These are phyloP conservation scores for Lepus timidus DNA, from an alignment of 2,113 vertebrate genomes.

Conservation along the genomic window DNA sequence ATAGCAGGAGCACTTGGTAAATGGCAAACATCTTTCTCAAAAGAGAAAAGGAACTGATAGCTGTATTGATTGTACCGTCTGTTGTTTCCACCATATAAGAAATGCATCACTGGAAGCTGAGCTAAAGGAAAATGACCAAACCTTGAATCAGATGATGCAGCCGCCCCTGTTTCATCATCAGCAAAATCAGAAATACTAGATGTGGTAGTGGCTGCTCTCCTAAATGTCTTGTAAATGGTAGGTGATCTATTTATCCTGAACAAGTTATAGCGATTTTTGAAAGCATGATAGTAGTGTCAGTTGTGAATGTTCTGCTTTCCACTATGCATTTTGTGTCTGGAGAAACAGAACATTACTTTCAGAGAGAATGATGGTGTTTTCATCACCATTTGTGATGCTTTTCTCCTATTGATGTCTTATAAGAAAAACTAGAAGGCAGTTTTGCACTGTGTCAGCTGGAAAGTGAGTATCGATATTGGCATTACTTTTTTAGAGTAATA, in stretches of 20 bases:
- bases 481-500: neutral
- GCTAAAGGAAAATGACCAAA: neutral
- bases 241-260: neutral
- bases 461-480: neutral
- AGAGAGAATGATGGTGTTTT: neutral
- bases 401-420: neutral
- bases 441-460: neutral
- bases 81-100: neutral
- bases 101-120: neutral
- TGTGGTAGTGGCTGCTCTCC: neutral
- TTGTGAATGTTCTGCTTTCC: neutral
- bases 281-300: neutral
- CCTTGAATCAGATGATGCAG: neutral
- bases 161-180: neutral
- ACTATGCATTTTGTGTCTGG: neutral
- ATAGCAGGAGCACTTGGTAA: neutral
- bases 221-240: neutral
- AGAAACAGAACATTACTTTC: neutral
- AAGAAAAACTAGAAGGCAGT: conserved; percentile 40
- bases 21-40: conserved; percentile 1
- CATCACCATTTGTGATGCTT: conserved; percentile 21
- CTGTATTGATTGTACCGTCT: neutral
- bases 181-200: neutral
- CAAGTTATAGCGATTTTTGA: neutral
- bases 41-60: neutral